Evolutionary conservation across 1,140 invertebrate genomes (phyloP), one percentile per base, ranked within the genome.

Genomic region (Formica exsecta): DNA sequence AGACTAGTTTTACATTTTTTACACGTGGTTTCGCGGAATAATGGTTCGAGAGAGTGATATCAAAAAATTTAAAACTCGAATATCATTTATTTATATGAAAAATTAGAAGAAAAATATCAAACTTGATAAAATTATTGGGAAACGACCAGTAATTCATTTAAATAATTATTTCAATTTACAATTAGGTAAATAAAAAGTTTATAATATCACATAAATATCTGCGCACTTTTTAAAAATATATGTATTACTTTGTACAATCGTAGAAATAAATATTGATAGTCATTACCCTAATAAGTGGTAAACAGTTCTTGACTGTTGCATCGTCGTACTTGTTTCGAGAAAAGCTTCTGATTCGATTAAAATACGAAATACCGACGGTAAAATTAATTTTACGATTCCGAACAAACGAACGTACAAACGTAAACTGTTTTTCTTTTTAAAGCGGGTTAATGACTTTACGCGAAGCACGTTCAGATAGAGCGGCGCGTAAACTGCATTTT

Each of bases 291-390:
- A 51, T 51, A 32, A 73, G 38, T 41, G 51, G 38, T 51, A 22
- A 73, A 44, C 25, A 54, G 25, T 61, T 29, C 54, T 83, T 44
- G 54, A 70, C n/a, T 32, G 48, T 70, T 70, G 44, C 25, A 54
- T 22, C 22, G 4, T 2, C 25, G 66, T 61, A 22, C 36, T 48
- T 32, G 54, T 25, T 73, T 13, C 19, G 51, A 48, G 51, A 22
- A 19, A 51, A 62, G 36, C 59, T 80, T 70, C 54, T 38, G 25
- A n/a, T 48, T 74, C 51, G 38, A 73, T 83, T 83, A 83, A 19
- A 51, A 62, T 19, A 19, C 16, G 22, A 2, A 44, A 48, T 48
- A 29, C 19, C 16, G 29, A 54, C 68, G 9, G 29, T 44, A 8
- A 48, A 74, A 73, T 44, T 51, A 44, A 54, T 74, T 73, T 73